phyloP scores from a whole-genome alignment of 2,113 vertebrate genomes.

The Symphodus melops region DNA sequence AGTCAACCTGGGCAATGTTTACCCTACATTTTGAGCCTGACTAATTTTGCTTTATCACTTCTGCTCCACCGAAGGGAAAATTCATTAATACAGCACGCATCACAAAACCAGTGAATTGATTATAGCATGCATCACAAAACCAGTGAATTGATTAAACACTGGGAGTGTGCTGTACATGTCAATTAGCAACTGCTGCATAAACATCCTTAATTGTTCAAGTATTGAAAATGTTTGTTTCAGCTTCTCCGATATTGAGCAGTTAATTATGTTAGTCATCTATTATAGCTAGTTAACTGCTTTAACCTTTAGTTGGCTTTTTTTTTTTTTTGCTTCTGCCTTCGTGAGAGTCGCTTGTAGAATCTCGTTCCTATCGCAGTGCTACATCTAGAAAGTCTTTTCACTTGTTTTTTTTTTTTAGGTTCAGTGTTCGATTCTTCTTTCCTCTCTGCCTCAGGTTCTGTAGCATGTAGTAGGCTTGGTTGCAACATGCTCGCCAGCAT shows the following conservation, averaged over 20 bases:
- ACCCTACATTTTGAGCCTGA: slow-evolving; percentile 50
- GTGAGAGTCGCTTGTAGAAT: not conserved
- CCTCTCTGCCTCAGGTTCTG: too few species aligned
- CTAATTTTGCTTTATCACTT: slow-evolving; percentile 67
- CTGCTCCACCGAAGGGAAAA: slow-evolving; percentile 55
- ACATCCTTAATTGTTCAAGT: slow-evolving; percentile 8
- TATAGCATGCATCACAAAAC: slow-evolving; percentile 53
- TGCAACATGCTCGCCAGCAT: not conserved
- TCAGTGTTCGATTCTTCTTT: too few species aligned
- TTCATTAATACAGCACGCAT: slow-evolving; percentile 68
- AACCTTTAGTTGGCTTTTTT: too few species aligned
- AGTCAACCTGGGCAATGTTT: slow-evolving; percentile 55
- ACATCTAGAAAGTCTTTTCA: not conserved
- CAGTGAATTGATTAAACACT: slow-evolving; percentile 51
- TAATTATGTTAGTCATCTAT: not conserved
- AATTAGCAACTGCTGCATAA: slow-evolving; percentile 49
- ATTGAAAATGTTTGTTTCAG: slow-evolving; percentile 11
- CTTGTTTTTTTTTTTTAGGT: too few species aligned
- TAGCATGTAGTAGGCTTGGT: too few species aligned
- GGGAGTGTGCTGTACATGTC: slow-evolving; percentile 62
- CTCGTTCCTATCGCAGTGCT: not conserved
- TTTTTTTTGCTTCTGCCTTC: not conserved
- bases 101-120: slow-evolving; percentile 50
- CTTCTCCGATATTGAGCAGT: not conserved
- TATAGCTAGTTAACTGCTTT: not conserved